Evolutionary conservation across 2,113 vertebrate genomes (phyloP).

Genomic region (Bambusicola thoracicus): DNA sequence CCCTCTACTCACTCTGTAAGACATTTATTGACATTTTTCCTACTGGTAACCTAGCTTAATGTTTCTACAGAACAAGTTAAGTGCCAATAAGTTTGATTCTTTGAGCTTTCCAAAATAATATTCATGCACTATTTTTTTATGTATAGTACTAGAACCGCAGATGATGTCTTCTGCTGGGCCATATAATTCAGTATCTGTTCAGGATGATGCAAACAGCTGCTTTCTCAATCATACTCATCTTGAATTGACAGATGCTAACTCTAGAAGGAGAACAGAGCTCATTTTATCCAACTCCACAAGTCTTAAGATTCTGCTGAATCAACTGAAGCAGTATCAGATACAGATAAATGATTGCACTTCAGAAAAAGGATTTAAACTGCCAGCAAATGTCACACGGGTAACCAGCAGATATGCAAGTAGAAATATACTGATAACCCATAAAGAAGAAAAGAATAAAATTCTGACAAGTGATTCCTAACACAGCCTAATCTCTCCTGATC

Average conservation of each 20-base stretch:
- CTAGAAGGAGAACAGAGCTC: background rate
- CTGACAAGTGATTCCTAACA: background rate
- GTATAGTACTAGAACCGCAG: background rate
- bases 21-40: background rate
- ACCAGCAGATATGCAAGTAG: background rate
- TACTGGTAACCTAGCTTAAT: background rate
- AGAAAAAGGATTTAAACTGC: background rate
- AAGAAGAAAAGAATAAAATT: background rate
- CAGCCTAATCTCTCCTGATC: background rate
- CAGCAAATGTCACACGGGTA: background rate
- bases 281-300: background rate
- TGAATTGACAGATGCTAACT: background rate
- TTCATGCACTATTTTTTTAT: background rate
- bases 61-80: background rate
- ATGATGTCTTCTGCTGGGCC: background rate
- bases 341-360: background rate
- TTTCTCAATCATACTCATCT: background rate
- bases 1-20: background rate
- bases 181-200: background rate
- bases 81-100: background rate
- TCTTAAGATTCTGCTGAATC: background rate
- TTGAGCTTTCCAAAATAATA: background rate
- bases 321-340: background rate
- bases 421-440: background rate
- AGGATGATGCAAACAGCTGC: background rate